phyloP scores from a whole-genome alignment of 2,888 invertebrate genomes.

The Drosophila neotestacea region DNA sequence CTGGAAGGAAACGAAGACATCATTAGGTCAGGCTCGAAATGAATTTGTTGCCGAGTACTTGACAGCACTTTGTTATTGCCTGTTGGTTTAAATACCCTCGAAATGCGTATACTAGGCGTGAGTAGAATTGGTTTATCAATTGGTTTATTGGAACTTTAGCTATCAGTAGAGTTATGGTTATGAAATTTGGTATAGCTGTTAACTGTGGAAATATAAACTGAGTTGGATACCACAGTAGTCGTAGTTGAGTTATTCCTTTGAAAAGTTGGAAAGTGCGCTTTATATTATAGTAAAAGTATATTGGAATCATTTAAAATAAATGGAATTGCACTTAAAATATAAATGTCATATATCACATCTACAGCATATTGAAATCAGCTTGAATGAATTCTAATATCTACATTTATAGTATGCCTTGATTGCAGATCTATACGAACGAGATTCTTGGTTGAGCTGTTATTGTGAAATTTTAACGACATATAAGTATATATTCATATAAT shows the following conservation, averaged over 20 bases:
- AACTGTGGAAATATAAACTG: no score
- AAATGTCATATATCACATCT: neutral
- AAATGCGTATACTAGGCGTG: neutral
- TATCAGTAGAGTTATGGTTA: neutral
- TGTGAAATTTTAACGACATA: neutral
- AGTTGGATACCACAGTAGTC: no score
- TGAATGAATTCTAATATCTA: no score
- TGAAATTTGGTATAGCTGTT: neutral
- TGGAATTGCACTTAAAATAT: no score
- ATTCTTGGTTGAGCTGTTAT: neutral
- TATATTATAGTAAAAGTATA: no score
- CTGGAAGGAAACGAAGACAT: neutral
- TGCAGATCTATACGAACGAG: neutral
- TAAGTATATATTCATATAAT: no score
- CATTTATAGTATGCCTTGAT: no score
- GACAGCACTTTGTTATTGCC: conserved; percentile 17
- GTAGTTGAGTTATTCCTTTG: no score
- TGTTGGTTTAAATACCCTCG: conserved; percentile 2
- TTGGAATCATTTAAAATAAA: no score
- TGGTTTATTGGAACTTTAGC: neutral
- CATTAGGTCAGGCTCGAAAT: conserved; percentile 31
- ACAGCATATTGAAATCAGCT: neutral
- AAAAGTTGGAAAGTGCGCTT: no score
- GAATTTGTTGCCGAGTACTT: conserved; percentile 38
- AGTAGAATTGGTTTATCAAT: neutral